Base-by-base conservation (phyloP, 2,888 invertebrate genomes). In the Clistopyga incitator region DNA sequence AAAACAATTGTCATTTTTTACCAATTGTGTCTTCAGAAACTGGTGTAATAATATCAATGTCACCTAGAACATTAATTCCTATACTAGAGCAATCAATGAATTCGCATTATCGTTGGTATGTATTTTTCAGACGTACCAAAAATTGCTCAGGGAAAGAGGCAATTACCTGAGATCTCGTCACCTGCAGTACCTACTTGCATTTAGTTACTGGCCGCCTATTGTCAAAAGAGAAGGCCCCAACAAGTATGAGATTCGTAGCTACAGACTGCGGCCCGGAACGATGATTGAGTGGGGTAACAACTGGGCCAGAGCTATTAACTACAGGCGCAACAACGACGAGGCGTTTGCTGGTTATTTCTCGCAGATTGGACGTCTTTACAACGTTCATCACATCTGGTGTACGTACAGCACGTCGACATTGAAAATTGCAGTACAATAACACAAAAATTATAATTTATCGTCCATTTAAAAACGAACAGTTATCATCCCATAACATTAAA, bases 231-330 rank as follows among this genome's bases (percentile, higher is more conserved):
- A 94, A 0, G 95, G 96, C 2, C 95, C 94, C 81, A 97, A 99
- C 92, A 97, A 99, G 87, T 99, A 99, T 91, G 99, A 99, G 94
- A 97, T 99, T 90, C 95, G 98, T 89, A 95, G 97, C 89, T 98
- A 97, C 93, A 97, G 98, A 86, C 94, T 99, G 56, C 98, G 98
- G 94, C 99, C 99, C 0, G 99, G 99, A 70, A 99, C 99, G 0
- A 99, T 99, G 99, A 99, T 99, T 88, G 99, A 99, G 94, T 99
- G 99, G 99, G 99, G 99, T 78, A 99, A 99, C 94, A 99, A 99
- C 93, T 99, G 99, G 99, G 98, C 98, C 0, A 95, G 98, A 89
- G 99, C 98, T 4, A 97, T 99, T 75, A 97, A 97, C 89, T 97
- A 96, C 93, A 95, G 99, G 29, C 96, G 97, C 89, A 96, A 97